phyloP scores from a whole-genome alignment of 2,888 invertebrate genomes.

The Strigamia maritima region DNA sequence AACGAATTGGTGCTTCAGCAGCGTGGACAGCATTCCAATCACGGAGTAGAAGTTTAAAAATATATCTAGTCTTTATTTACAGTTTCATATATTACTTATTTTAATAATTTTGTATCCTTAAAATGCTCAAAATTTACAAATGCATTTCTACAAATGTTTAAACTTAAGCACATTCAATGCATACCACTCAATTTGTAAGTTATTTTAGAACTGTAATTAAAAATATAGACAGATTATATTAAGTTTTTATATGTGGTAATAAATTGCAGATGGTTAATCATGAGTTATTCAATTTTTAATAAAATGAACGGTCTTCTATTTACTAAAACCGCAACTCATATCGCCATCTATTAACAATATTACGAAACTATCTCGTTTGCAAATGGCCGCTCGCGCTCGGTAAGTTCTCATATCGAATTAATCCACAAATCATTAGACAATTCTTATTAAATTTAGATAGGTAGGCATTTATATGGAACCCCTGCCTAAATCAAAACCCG shows the following conservation, averaged over 20 bases:
- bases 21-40: constrained; percentile 57
- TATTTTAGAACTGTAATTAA: background rate
- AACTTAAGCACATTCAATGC: background rate
- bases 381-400: background rate
- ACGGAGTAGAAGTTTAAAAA: constrained; percentile 61
- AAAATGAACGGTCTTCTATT: too few relatives aligned
- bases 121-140: background rate
- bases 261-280: too few relatives aligned
- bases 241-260: background rate
- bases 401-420: background rate
- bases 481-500: background rate
- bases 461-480: background rate
- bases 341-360: background rate
- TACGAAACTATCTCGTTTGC: background rate
- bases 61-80: background rate
- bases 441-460: background rate
- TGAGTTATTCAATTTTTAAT: too few relatives aligned
- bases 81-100: background rate
- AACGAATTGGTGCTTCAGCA: constrained; percentile 63
- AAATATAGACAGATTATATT: background rate
- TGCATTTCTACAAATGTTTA: too few relatives aligned
- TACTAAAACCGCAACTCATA: background rate
- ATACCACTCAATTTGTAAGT: background rate
- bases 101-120: background rate
- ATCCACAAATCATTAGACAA: background rate